Evolutionary conservation across 2,888 invertebrate species (phyloP).

Genomic region (Protonemura montana): DNA sequence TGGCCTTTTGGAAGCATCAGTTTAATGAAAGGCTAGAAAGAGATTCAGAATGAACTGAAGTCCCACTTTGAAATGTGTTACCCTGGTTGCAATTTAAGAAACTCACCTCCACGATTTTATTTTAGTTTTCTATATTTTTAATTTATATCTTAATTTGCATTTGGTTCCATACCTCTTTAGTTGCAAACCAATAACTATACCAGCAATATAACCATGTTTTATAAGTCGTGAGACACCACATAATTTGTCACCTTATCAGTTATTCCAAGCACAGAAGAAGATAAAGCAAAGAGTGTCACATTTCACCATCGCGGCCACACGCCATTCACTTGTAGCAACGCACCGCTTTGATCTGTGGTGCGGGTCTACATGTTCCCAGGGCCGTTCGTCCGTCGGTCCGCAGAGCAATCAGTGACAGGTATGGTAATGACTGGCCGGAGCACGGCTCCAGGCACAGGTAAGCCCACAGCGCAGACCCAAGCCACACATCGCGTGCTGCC

Average conservation of each 20-base stretch:
- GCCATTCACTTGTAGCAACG: neutral
- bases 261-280: slow-evolving; percentile 1
- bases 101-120: too few relatives aligned
- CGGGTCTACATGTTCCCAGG: neutral
- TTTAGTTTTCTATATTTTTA: neutral
- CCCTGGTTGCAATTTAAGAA: too few relatives aligned
- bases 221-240: neutral
- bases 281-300: slow-evolving; percentile 23
- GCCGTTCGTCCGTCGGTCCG: neutral
- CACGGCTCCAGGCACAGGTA: neutral
- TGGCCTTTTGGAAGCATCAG: too few relatives aligned
- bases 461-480: neutral
- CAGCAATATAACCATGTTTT: neutral
- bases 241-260: neutral
- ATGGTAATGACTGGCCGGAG: neutral
- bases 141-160: neutral
- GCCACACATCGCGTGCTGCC: neutral
- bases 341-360: neutral
- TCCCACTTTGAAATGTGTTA: too few relatives aligned
- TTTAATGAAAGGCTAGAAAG: too few relatives aligned
- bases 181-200: neutral
- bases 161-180: neutral
- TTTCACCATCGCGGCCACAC: slow-evolving; percentile 27
- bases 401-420: neutral
- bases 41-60: too few relatives aligned